phyloP scores from a whole-genome alignment of 2,888 invertebrate species.

The Timema podura region DNA sequence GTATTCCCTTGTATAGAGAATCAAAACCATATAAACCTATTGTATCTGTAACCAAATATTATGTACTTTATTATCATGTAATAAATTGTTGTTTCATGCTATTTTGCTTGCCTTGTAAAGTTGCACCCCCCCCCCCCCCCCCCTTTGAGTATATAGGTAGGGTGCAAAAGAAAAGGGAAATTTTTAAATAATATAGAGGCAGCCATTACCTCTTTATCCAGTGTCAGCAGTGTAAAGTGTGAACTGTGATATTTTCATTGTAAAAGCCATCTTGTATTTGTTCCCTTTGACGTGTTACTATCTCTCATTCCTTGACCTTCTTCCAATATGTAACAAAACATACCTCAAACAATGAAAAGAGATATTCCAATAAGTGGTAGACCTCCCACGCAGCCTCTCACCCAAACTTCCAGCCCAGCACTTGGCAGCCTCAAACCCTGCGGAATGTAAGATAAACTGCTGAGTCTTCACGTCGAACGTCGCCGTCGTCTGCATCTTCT shows the following conservation, averaged over 20 bases:
- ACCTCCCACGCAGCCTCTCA: slow-evolving; percentile 26
- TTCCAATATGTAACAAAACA: background rate
- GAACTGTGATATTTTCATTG: background rate
- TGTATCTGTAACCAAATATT: too few relatives aligned
- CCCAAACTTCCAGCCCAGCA: slow-evolving; percentile 50
- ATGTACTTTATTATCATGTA: too few relatives aligned
- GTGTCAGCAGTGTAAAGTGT: too few relatives aligned
- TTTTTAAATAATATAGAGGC: background rate
- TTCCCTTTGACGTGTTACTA: background rate
- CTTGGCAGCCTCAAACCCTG: slow-evolving; percentile 52
- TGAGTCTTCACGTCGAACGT: slow-evolving; percentile 47
- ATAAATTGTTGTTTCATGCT: too few relatives aligned
- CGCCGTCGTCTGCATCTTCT: slow-evolving; percentile 49
- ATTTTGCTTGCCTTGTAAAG: too few relatives aligned
- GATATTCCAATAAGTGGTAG: background rate
- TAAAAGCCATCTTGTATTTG: too few relatives aligned
- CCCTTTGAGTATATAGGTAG: too few relatives aligned
- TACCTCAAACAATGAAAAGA: background rate
- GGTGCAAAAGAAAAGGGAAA: too few relatives aligned
- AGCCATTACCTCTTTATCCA: background rate
- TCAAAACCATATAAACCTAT: too few relatives aligned
- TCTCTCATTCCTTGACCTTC: background rate
- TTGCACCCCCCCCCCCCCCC: too few relatives aligned
- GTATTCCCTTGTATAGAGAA: too few relatives aligned
- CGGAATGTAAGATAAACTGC: slow-evolving; percentile 51